Percentiles rank a stretch among this genome's conserved stretches.
Conservation (phyloP, 2,113 vertebrate species). For the Pachyramphus minor region DNA sequence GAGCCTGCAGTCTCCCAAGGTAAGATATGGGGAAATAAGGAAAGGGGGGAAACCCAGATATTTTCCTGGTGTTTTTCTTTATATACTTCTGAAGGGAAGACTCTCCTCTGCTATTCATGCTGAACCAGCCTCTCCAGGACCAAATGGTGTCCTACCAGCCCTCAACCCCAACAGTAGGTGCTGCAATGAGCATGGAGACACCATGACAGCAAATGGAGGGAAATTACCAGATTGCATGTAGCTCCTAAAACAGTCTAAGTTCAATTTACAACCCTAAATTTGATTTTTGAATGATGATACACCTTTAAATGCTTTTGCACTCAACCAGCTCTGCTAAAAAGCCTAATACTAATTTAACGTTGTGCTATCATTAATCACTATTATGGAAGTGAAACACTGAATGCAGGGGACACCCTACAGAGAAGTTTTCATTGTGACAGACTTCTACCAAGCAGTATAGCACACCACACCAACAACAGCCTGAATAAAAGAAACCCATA, state of each 20-base stretch:
- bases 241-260: not conserved
- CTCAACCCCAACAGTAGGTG: not conserved
- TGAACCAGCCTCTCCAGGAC: not conserved
- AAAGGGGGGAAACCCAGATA: not conserved
- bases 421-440: not conserved
- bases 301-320: slow-evolving; percentile 11
- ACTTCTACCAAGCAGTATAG: not conserved
- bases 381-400: not conserved
- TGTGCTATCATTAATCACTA: slow-evolving; percentile 23
- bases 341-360: not conserved
- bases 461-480: not conserved
- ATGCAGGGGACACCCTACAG: not conserved
- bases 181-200: not conserved
- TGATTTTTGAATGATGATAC: not conserved
- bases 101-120: rapidly evolving
- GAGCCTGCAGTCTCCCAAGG: slow-evolving; percentile 8
- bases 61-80: not conserved
- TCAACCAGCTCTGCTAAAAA: not conserved
- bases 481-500: not conserved
- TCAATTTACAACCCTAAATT: not conserved
- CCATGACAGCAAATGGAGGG: not conserved
- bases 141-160: not conserved
- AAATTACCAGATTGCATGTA: not conserved
- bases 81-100: not conserved
- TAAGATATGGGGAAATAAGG: not conserved